A percentile compares a stretch with the other conserved stretches of the same genome.
Conservation (phyloP, 2,113 vertebrate genomes). For the Acanthochromis polyacanthus region DNA sequence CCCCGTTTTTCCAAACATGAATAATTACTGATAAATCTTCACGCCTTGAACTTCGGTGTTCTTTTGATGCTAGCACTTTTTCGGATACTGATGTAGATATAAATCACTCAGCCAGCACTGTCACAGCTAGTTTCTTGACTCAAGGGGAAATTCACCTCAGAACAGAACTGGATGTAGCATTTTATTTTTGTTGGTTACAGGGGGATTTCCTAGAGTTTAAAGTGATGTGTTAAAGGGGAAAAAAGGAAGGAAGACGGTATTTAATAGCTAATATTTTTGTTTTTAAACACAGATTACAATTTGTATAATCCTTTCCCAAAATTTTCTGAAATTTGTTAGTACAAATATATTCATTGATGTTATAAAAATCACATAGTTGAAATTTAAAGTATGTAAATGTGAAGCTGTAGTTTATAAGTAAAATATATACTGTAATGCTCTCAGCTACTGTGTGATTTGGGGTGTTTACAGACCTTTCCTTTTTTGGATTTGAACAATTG, state of each 20-base stretch:
- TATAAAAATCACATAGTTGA: not conserved
- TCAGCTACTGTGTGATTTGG: not conserved
- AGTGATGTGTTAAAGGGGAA: not conserved
- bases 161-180: not conserved
- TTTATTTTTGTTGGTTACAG: not conserved
- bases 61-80: constrained; percentile 26
- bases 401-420: not conserved
- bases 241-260: not conserved
- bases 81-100: constrained; percentile 16
- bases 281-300: not conserved
- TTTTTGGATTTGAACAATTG: not conserved
- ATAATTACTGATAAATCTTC: constrained; percentile 25
- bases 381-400: not conserved
- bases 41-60: constrained; percentile 22
- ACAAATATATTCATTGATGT: not conserved
- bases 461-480: not conserved
- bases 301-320: too few relatives aligned
- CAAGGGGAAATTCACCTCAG: not conserved
- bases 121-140: constrained; percentile 10
- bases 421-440: not conserved
- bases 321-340: not conserved
- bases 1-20: not conserved
- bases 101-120: constrained; percentile 27
- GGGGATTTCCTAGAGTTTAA: not conserved
- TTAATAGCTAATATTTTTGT: not conserved